Conservation (phyloP, 53 echinoderm and acorn worm genomes). For the Glandiceps talaboti region DNA sequence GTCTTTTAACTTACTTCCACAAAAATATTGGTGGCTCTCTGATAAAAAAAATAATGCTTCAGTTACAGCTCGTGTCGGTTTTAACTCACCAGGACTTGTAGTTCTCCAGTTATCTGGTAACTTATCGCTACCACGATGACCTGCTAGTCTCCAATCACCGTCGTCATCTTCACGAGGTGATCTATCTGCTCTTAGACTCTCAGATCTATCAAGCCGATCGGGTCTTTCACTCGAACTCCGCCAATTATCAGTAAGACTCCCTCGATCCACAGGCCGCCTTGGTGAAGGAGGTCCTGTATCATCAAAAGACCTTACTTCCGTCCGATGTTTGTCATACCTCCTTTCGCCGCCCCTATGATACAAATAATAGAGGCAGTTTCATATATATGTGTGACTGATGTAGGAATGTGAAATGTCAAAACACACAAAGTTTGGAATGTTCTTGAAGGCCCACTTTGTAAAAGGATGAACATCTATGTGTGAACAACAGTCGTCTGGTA, state of each 20-base stretch:
- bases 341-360: not conserved
- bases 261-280: constrained; percentile 52
- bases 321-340: not conserved
- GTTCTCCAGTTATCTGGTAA: constrained; percentile 48
- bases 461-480: too few species aligned
- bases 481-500: too few species aligned
- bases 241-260: constrained; percentile 94
- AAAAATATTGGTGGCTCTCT: too few species aligned
- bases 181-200: constrained; percentile 43
- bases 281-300: constrained; percentile 79
- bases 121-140: not conserved
- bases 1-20: too few species aligned
- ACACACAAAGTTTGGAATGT: too few species aligned
- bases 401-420: too few species aligned
- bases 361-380: too few species aligned
- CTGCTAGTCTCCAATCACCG: not conserved
- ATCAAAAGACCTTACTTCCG: constrained; percentile 30
- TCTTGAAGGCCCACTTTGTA: too few species aligned
- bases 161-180: constrained; percentile 8
- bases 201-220: too few species aligned
- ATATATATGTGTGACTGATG: too few species aligned
- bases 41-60: too few species aligned
- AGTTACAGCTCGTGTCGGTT: too few species aligned
- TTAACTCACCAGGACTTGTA: not conserved
- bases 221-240: constrained; percentile 13